Evolutionary conservation across 2,888 invertebrate genomes (phyloP).

Genomic region (Deroplatys truncata): DNA sequence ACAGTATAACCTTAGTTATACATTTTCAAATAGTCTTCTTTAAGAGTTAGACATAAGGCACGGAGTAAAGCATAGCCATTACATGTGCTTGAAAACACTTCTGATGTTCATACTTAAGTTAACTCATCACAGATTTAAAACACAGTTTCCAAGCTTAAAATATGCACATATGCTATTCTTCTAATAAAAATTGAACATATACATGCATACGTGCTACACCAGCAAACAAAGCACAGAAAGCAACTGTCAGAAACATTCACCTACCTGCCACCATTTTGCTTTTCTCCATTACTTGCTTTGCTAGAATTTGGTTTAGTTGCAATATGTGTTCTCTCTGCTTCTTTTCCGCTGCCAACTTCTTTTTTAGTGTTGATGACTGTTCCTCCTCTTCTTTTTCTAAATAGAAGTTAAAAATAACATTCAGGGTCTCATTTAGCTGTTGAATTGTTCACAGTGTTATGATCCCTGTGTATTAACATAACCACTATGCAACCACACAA

Average conservation of each 20-base stretch:
- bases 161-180: not conserved
- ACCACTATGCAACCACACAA: no score
- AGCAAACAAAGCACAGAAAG: not conserved
- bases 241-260: constrained; percentile 36
- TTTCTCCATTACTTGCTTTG: constrained; percentile 91
- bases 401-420: not conserved
- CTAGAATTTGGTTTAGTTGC: constrained; percentile 86
- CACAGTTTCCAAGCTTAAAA: not conserved
- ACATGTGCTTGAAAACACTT: not conserved
- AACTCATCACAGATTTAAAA: not conserved
- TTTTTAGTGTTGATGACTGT: constrained; percentile 53
- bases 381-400: constrained; percentile 36
- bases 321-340: constrained; percentile 83
- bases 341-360: constrained; percentile 78
- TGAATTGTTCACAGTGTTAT: not conserved
- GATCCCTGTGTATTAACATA: no score
- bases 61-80: not conserved
- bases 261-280: constrained; percentile 94
- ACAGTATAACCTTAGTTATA: no score
- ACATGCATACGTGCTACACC: not conserved
- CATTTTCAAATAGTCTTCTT: no score
- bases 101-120: not conserved
- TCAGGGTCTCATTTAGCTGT: constrained; percentile 31
- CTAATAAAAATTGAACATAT: not conserved
- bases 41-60: no score